Base-by-base conservation (phyloP, 2,888 invertebrate genomes). In the Mamestra brassicae region DNA sequence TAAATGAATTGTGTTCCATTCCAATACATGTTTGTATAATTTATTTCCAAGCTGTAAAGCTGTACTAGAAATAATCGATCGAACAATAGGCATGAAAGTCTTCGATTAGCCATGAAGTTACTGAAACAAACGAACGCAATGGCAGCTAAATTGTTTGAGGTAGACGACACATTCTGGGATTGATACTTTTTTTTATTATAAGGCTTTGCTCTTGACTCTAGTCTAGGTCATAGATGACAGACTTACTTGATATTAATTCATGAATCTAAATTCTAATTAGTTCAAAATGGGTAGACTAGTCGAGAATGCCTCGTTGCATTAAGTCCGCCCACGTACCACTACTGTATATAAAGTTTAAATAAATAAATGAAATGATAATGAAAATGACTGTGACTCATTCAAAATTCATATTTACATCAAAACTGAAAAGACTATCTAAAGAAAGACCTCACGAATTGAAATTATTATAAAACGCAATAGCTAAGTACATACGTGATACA, bases 51-150 rank as follows among this genome's bases (percentile, higher is more conserved):
- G 80, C 50, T 68, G 45, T 52, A 74, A 26, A 57, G 80, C 54
- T 68, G 45, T 42, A 74, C 60, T 65, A 62, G 69, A 80, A 84
- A 76, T 65, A 71, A 84, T 84, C 76, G 69, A 84, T 69, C 60
- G 8, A 71, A 81, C 76, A 67, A 73, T 71, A 60, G 55, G 8
- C 66, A 61, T 84, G 73, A 57, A 76, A 72, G 57, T 58, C 34
- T 71, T 60, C 50, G 54, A 71, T 83, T 79, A 71, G 38, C 68
- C 58, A 69, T 71, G 61, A 74, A 55, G 50, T 68, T 65, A 78
- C 73, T 67, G 45, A 69, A 70, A 65, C 36, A 15, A 66, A 57
- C n/a, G 26, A 63, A 52, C 38, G 66, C 60, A 78, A 78, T 47
- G 15, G 52, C 13, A 62, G 64, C 15, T 57, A 13, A 70, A 58